phyloP scores from a whole-genome alignment of 2,797 vertebrate genomes.

The Danio choprae region DNA sequence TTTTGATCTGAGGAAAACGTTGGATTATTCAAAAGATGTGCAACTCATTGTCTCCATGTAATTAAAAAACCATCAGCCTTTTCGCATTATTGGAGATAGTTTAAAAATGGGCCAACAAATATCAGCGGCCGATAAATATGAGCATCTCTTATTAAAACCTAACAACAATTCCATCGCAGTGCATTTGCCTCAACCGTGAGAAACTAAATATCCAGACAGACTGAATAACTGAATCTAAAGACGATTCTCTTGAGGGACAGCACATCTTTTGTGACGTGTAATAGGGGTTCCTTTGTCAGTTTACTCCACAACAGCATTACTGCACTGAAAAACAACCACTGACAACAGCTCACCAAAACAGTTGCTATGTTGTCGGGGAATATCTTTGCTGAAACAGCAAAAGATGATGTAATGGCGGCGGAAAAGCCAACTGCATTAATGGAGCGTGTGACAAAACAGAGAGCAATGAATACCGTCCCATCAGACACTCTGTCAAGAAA shows the following conservation, averaged over 20 bases:
- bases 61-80: no score
- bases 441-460: conserved; percentile 90
- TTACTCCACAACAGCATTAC: conserved; percentile 62
- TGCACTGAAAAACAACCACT: conserved; percentile 51
- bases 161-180: background rate
- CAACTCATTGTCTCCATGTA: no score
- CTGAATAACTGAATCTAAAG: conserved; percentile 8
- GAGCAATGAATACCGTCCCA: conserved; percentile 80
- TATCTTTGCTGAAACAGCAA: conserved; percentile 86
- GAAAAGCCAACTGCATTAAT: conserved; percentile 89
- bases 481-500: conserved; percentile 84
- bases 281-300: conserved; percentile 56
- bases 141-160: background rate
- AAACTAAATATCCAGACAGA: conserved; percentile 23
- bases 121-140: no score
- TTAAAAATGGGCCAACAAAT: no score
- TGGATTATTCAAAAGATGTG: no score
- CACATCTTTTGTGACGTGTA: conserved; percentile 49
- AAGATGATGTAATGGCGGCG: conserved; percentile 87
- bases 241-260: conserved; percentile 22
- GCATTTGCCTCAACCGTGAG: background rate
- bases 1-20: no score
- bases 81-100: no score
- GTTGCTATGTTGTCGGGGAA: conserved; percentile 94
- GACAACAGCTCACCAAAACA: conserved; percentile 85